A percentile compares a stretch with the other conserved stretches of the same genome.
These are phyloP conservation scores for Drosophila orosa DNA, from an alignment of 1,140 invertebrate species.

Conservation along the genomic window DNA sequence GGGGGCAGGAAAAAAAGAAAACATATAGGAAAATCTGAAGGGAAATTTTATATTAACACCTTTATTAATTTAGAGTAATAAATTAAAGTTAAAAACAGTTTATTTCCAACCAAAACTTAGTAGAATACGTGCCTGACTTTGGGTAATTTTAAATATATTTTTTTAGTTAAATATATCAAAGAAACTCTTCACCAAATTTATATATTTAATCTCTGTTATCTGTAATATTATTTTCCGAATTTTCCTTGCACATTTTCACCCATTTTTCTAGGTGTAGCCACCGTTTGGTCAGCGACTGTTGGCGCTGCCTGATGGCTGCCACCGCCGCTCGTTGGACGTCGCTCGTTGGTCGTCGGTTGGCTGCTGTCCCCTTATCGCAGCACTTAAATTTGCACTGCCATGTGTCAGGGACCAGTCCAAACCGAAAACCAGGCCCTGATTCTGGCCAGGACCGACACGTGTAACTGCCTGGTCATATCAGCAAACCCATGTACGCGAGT, in stretches of 20 bases:
- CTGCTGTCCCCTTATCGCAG: slow-evolving; percentile 64
- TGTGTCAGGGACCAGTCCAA: slow-evolving; percentile 50
- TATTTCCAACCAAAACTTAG: too few relatives aligned
- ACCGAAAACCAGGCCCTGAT: slow-evolving; percentile 38
- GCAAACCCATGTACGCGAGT: slow-evolving; percentile 2
- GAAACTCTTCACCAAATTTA: too few relatives aligned
- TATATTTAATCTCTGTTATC: background rate
- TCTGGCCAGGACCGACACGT: slow-evolving; percentile 30
- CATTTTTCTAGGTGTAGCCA: slow-evolving; percentile 4
- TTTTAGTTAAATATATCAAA: too few relatives aligned
- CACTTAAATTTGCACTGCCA: slow-evolving; percentile 64
- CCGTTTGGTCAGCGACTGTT: slow-evolving; percentile 7
- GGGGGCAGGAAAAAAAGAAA: slow-evolving; percentile 3
- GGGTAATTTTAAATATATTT: background rate
- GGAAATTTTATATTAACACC: background rate
- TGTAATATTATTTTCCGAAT: background rate
- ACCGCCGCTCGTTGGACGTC: slow-evolving; percentile 22
- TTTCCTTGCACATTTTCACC: background rate
- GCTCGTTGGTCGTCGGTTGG: background rate
- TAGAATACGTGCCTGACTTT: too few relatives aligned
- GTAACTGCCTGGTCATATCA: slow-evolving; percentile 50
- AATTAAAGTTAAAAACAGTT: background rate
- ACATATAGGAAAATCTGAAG: background rate
- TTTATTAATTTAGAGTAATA: background rate
- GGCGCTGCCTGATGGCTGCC: slow-evolving; percentile 12